Percentiles rank a stretch among this genome's conserved stretches.
Evolutionary conservation across 2,797 vertebrate species (phyloP).

Genomic region (Eurystomus glaucurus): DNA sequence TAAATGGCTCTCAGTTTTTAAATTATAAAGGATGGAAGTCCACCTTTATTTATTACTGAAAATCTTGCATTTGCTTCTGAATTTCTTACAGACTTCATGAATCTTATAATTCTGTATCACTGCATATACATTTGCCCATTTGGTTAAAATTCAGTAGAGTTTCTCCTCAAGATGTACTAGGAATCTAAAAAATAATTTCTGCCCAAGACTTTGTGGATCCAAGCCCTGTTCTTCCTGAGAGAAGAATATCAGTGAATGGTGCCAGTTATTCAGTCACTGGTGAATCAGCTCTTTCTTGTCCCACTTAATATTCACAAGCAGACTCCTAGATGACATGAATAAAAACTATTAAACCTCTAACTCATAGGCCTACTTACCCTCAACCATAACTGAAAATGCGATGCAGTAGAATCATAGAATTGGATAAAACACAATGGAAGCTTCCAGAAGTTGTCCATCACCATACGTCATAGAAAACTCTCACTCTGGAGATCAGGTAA

Average conservation of each 20-base stretch:
- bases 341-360: not conserved
- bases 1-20: not conserved
- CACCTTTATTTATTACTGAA: not conserved
- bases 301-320: not conserved
- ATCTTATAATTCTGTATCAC: not conserved
- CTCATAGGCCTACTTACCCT: not conserved
- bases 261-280: not conserved
- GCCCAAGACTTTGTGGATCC: not conserved
- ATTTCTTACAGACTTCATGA: not conserved
- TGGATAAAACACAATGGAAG: not conserved
- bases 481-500: not conserved
- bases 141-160: not conserved
- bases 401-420: not conserved
- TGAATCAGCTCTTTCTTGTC: not conserved
- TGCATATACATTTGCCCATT: not conserved
- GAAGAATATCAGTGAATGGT: not conserved
- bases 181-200: not conserved
- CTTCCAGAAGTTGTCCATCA: not conserved
- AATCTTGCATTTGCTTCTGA: fast-evolving
- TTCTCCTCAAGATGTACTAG: not conserved
- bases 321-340: not conserved
- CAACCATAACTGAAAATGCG: not conserved
- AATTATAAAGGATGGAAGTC: not conserved
- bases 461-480: fast-evolving
- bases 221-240: not conserved